Percentiles rank a stretch among this genome's conserved stretches.
phyloP scores from a whole-genome alignment of 2,113 vertebrate genomes.

The Dicerorhinus sumatrensis region DNA sequence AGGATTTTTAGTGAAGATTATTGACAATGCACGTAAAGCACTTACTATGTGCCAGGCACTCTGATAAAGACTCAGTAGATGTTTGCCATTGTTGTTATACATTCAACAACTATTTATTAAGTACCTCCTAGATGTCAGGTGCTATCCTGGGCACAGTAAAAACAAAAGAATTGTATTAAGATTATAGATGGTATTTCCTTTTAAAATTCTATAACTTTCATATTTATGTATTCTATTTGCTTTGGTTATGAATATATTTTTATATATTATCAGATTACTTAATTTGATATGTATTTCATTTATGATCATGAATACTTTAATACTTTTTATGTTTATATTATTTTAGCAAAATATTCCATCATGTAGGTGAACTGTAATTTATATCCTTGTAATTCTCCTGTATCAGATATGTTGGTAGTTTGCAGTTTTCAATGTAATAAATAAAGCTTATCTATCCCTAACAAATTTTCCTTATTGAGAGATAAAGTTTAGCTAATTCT shows the following conservation, averaged over 20 bases:
- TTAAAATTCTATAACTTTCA: background rate
- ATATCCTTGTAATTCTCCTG: background rate
- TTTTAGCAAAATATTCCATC: constrained; percentile 1
- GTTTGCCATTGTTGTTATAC: background rate
- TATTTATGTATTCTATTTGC: background rate
- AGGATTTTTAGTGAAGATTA: background rate
- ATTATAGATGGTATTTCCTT: background rate
- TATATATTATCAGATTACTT: background rate
- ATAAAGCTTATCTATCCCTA: background rate
- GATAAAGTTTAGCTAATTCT: background rate
- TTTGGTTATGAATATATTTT: constrained; percentile 28
- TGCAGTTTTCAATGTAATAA: background rate
- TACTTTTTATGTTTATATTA: constrained; percentile 4
- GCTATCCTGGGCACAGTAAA: background rate
- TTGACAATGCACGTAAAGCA: background rate
- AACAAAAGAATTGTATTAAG: constrained; percentile 37
- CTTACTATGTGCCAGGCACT: background rate
- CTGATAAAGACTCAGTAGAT: background rate
- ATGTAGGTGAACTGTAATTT: constrained; percentile 1
- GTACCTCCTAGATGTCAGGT: background rate
- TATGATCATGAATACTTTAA: background rate
- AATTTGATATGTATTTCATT: constrained; percentile 10
- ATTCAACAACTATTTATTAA: background rate
- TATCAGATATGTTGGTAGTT: background rate
- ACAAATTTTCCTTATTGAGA: constrained; percentile 1